Percentiles rank a stretch among this genome's conserved stretches.
phyloP scores from a whole-genome alignment of 1,140 invertebrate genomes.

The Melanaphis sacchari region DNA sequence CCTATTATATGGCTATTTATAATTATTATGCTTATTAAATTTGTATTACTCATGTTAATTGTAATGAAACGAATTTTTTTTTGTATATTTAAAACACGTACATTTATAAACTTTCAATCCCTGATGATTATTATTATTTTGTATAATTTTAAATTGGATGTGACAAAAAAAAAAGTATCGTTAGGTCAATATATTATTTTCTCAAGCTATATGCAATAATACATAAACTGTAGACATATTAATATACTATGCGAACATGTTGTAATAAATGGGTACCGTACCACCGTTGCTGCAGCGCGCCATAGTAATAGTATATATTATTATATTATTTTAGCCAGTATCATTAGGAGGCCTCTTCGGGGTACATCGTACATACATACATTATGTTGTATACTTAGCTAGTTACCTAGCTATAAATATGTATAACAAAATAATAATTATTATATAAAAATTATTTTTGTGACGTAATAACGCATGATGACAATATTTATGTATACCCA shows the following conservation, averaged over 20 bases:
- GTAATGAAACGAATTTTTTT: neutral
- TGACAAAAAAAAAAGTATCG: neutral
- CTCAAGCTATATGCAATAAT: neutral
- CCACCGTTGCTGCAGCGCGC: too few relatives aligned
- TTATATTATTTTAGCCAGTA: neutral
- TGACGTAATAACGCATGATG: neutral
- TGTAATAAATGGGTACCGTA: neutral
- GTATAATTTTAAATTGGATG: neutral
- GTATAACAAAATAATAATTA: neutral
- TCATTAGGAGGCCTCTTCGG: conserved; percentile 27
- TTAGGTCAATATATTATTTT: neutral
- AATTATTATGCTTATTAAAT: too few relatives aligned
- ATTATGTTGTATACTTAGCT: neutral
- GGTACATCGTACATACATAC: neutral
- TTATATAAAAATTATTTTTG: neutral
- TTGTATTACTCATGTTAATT: neutral
- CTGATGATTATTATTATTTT: neutral
- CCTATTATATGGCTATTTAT: too few relatives aligned
- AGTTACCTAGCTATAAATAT: too few relatives aligned
- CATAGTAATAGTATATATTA: neutral
- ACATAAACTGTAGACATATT: neutral
- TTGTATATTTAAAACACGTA: neutral
- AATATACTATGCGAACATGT: neutral
- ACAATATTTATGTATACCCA: neutral
- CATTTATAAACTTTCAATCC: neutral